phyloP scores from a whole-genome alignment of 2,113 vertebrate species.

The Eclectus roratus region DNA sequence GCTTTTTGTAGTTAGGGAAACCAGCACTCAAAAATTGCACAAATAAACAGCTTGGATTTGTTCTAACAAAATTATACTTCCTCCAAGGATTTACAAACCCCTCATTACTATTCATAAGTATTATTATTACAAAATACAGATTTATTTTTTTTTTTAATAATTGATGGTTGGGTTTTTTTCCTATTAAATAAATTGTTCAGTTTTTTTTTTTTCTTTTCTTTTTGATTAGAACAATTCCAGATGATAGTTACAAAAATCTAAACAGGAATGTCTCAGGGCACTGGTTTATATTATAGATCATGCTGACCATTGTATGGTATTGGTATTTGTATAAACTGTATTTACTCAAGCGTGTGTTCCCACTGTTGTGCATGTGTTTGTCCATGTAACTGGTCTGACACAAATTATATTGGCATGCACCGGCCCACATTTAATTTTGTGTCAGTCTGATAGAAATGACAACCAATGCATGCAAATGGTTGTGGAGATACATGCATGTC shows the following conservation, averaged over 20 bases:
- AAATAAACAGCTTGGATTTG: not conserved
- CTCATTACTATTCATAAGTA: not conserved
- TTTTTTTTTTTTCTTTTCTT: no score
- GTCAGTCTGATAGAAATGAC: not conserved
- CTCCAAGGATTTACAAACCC: not conserved
- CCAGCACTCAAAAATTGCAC: accelerated
- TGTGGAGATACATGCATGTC: not conserved
- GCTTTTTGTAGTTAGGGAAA: not conserved
- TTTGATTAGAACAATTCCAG: not conserved
- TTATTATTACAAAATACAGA: not conserved
- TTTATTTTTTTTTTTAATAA: not conserved
- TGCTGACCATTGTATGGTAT: not conserved
- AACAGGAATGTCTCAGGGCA: not conserved
- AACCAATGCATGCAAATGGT: not conserved
- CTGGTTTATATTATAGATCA: not conserved
- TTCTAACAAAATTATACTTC: not conserved
- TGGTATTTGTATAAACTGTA: not conserved
- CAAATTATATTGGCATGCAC: accelerated
- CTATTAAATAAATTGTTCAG: not conserved
- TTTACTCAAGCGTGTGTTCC: not conserved
- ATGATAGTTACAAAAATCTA: no score
- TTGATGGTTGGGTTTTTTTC: not conserved
- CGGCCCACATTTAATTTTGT: not conserved
- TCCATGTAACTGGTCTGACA: not conserved
- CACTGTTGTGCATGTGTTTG: not conserved